These are phyloP conservation scores for Sphenopsis melanotis DNA, from an alignment of 2,797 vertebrate genomes.

Conservation along the genomic window DNA sequence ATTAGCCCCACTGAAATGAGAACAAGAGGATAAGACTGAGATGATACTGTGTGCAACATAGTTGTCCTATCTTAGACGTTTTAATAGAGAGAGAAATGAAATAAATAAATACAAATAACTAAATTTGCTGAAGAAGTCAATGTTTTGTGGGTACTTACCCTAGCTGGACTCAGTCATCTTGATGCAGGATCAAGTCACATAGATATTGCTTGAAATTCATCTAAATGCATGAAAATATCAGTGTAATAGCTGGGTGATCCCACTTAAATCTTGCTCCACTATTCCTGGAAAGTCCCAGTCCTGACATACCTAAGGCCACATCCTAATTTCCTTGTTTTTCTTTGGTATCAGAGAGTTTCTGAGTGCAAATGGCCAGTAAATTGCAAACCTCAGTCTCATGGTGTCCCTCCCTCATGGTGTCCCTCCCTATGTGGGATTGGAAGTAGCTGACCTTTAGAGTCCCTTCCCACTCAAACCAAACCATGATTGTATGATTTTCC, in stretches of 20 bases:
- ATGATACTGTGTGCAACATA: background rate
- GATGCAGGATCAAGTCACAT: background rate
- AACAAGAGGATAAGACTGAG: background rate
- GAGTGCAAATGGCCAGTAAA: background rate
- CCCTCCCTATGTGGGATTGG: background rate
- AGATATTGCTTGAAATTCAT: background rate
- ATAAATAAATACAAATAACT: background rate
- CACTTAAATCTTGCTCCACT: background rate
- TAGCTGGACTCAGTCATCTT: background rate
- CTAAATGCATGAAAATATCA: background rate
- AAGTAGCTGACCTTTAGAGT: background rate
- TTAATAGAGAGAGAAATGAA: background rate
- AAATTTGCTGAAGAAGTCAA: background rate
- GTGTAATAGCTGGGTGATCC: background rate
- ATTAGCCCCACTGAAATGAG: background rate
- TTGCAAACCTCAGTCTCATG: background rate
- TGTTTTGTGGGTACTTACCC: background rate
- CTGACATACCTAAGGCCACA: background rate
- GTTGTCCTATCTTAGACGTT: background rate
- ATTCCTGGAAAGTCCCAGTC: background rate
- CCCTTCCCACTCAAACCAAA: background rate
- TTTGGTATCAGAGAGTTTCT: background rate
- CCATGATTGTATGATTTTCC: background rate
- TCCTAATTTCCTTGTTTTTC: background rate
- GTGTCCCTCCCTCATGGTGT: background rate